Evolutionary conservation across 1,140 invertebrate genomes (phyloP), one percentile per base, ranked within the genome.

Genomic region (Metopolophium dirhodum): DNA sequence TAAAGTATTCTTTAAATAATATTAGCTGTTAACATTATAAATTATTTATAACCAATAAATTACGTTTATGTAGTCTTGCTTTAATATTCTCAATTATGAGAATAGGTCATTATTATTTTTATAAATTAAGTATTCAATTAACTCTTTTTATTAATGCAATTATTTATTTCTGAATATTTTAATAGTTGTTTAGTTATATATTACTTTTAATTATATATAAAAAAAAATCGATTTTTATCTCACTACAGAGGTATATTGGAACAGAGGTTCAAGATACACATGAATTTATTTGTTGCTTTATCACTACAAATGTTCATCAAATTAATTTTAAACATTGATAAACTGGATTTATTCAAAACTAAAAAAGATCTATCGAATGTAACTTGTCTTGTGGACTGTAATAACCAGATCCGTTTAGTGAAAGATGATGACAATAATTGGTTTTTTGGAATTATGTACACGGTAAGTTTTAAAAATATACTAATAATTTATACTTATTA

Each of bases 371-470:
- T 45, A 11, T 45, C 49, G 51, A 85, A 77, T 82, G 41, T 92
- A 82, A 86, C 93, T 26, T 54, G 85, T 57, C 47, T 61, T 37
- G 57, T 77, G 37, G 51, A 61, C 94, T 26, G 93, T 94, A 37
- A 95, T 94, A 91, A 95, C 93, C 94, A 95, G 94, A 68, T 94
- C 83, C n/a, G 95, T 95, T 20, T 94, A 95, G 6, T 94, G 93
- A 49, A 94, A 47, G 26, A 86, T 94, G 47, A 91, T 22, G 85
- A 95, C 41, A 94, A 94, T 45, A 94, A 94, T 8, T 83, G 94
- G 11, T 94, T 95, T 22, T 95, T 95, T 41, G 96, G 96, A 49
- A 98, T 98, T 93, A 97, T 98, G 94, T 97, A 98, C 94, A 98
- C 97, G 94, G 98, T 98, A 94, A 96, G 96, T 95, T 20, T 30